Base-by-base conservation (phyloP, 1,140 invertebrate genomes). In the Macrocentrus cingulum region DNA sequence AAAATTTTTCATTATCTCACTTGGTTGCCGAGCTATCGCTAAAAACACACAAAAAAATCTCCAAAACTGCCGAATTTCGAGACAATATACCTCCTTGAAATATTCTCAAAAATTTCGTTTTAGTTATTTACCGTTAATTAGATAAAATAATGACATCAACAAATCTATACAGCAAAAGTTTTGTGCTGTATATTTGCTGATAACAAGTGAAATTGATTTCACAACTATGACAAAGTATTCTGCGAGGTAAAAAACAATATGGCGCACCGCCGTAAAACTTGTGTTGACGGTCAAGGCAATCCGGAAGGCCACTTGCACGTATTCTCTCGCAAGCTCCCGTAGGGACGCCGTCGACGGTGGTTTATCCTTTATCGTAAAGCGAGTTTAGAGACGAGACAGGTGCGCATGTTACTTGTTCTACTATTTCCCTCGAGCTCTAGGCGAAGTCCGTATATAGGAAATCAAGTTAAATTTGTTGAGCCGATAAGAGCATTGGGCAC, bases 401-500 rank as follows among this genome's bases (percentile, higher is more conserved):
- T 55, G 55, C 44, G 63, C 34, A 34, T 54, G 49, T 39, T 37
- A 45, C 66, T 60, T 45, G 39, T 56, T 58, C 66, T 62, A 64
- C 67, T 71, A 72, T 72, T 72, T 72, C 69, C 62, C 70, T 56
- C 53, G 67, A 72, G 70, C 67, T 68, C 59, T 58, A 61, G 16
- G 46, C 67, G 67, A 66, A 70, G 63, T 70, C 65, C 66, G 66
- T 70, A 68, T n/a, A n/a, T 70, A 71, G 70, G 69, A 72, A 72
- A 72, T 72, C 70, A 72, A 72, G 70, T 71, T 72, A 72, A 71
- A 72, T 72, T 72, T 72, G 69, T 72, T 71, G 67, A 68, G 62
- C 70, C 65, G 70, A 72, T 72, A 72, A 72, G 70, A 65, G 51
- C 18, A 39, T 39, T 41, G 59, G 37, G 48, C 18, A 36, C 36